phyloP scores from a whole-genome alignment of 2,113 vertebrate genomes.

The Pygoscelis antarcticus region DNA sequence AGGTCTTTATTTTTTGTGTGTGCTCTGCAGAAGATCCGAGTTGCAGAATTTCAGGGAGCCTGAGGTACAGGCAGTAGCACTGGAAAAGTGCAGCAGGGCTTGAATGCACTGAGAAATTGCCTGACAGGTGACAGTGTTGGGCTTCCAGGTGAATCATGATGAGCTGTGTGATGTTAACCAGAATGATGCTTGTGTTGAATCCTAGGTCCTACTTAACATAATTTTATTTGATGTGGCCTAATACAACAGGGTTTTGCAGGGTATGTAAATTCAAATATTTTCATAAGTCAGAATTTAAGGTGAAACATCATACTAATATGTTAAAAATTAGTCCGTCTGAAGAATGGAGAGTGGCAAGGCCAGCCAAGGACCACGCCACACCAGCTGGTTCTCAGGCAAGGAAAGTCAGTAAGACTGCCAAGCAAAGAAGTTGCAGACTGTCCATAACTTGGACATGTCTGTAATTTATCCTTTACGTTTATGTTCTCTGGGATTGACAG shows the following conservation, averaged over 20 bases:
- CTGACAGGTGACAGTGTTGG: neutral
- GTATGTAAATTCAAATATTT: neutral
- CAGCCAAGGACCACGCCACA: neutral
- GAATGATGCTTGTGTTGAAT: neutral
- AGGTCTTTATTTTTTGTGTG: neutral
- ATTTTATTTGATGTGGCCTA: neutral
- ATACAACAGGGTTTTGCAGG: neutral
- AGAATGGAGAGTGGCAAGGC: neutral
- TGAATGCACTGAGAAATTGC: neutral
- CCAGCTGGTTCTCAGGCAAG: neutral
- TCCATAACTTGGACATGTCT: neutral
- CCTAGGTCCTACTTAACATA: neutral
- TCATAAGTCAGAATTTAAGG: neutral
- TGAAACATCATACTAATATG: neutral
- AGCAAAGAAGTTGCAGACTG: neutral
- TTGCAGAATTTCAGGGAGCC: neutral
- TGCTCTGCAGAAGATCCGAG: neutral
- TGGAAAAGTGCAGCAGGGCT: neutral
- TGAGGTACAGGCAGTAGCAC: neutral
- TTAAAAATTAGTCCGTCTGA: neutral
- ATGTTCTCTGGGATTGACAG: neutral
- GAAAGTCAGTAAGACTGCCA: neutral
- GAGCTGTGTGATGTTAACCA: neutral
- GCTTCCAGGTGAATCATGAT: neutral
- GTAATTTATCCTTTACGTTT: neutral